Evolutionary conservation across 2,113 vertebrate genomes (phyloP), one percentile per base, ranked within the genome.

Genomic region (Bos indicus): DNA sequence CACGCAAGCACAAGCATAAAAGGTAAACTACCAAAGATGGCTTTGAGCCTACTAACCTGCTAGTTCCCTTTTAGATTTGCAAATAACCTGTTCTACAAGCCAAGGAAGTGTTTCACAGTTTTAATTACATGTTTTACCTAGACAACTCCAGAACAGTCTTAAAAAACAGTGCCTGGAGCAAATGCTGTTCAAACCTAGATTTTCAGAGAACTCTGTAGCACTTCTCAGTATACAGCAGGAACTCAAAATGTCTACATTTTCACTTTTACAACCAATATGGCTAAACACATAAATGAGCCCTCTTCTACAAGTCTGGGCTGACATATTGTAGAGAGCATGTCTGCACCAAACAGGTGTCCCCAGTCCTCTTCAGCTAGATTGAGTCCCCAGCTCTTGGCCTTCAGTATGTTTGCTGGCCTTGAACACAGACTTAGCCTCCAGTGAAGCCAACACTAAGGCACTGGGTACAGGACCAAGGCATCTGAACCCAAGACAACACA

Each of bases 71-170:
- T 74, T 33, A 85, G 56, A 90, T 52, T 83, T 94, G 64, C 40
- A 91, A 93, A 88, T 74, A 97, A 74, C 28, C 48, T 96, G 30
- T 64, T 95, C 74, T 78, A 88, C 28, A 91, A 88, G 36, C 60
- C 7, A 94, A 83, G 57, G 30, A 78, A 88, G 10, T 95, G 83
- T 88, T 62, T 89, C 83, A 64, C 46, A 94, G 90, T 57, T 88
- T 64, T 56, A 64, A 92, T 59, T 54, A 57, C 52, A 84, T 21
- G 85, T 56, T 94, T 62, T 84, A 89, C 89, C 51, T 78, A 28
- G 48, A 88, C 13, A 83, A n/a, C 54, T 92, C 96, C 82, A 81
- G 43, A 77, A 88, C 28, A 96, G 46, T 82, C 54, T 90, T 95
- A 54, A 82, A 97, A 94, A 96, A 9, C 51, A 97, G 57, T 90